Evolutionary conservation across 2,888 invertebrate species (phyloP), one percentile per base, ranked within the genome.

Genomic region (Ctena decussata): DNA sequence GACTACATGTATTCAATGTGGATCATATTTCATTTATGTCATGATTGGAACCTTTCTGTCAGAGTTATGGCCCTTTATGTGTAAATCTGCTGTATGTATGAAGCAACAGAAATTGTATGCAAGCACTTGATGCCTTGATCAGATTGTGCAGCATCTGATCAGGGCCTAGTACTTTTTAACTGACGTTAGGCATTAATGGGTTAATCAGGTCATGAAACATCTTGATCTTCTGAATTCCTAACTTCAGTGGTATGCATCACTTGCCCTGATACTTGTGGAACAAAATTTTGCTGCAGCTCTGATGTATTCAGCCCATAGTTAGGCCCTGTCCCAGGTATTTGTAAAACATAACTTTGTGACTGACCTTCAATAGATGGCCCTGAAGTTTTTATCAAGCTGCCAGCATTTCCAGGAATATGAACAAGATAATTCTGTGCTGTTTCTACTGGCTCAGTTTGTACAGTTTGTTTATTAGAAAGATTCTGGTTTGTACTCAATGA

Each of bases 321-420:
- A 24, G 72, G 46, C 65, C 65, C 65, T 57, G 78, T 32, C 30
- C 83, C 85, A 30, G 86, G 86, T 37, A 89, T 89, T 77, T 89
- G 89, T 49, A 86, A 72, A 30, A 89, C 85, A 81, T 82, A 89
- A 46, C 83, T 85, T 65, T 65, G 65, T 11, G 65, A 65, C 77
- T 86, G 89, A 69, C 82, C 77, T 65, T 88, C 88, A 6, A 39
- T 44, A 11, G 74, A 6, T 53, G 53, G 75, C 6, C 83, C 83
- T 30, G 81, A 41, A 44, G 80, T 32, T 70, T 86, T 83, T 35
- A 81, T 81, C 3, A 69, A 37, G 18, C 60, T 77, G 2, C 87
- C 87, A 21, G 85, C n/a, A 46, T 85, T 85, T 12, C 85, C 32
- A 18, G 89, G 89, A 46, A 89, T 89, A 41, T 89, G 89, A 18